Percentiles rank a stretch among this genome's conserved stretches.
Conservation (phyloP, 2,113 vertebrate species). For the Chaetura pelagica region DNA sequence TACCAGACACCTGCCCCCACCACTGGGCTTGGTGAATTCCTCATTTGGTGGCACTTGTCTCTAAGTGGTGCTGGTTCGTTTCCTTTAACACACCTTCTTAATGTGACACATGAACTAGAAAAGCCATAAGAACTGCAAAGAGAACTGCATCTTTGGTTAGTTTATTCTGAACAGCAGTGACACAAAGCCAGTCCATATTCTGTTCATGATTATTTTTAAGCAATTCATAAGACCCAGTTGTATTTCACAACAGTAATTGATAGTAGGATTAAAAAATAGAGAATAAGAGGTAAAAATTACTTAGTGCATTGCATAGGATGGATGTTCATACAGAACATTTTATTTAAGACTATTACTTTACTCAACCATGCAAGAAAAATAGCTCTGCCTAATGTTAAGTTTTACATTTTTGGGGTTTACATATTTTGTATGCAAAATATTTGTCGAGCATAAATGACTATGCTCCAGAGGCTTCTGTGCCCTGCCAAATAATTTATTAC, state of each 20-base stretch:
- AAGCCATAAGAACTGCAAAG: neutral
- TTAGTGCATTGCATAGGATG: neutral
- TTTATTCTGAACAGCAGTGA: neutral
- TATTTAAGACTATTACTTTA: neutral
- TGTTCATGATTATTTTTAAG: neutral
- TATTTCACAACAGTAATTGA: neutral
- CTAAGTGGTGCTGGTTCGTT: neutral
- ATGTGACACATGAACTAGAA: neutral
- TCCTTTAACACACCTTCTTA: neutral
- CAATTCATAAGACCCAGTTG: neutral
- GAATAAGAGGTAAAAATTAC: neutral
- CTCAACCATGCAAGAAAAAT: neutral
- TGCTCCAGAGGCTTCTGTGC: neutral
- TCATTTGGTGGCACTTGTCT: neutral
- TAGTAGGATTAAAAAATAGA: neutral
- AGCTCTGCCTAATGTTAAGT: neutral
- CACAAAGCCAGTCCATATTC: neutral
- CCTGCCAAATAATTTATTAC: neutral
- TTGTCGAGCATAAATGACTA: neutral
- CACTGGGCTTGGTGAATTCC: neutral
- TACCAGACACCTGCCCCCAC: neutral
- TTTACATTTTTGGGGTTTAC: neutral
- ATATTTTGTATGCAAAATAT: neutral
- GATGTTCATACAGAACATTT: neutral
- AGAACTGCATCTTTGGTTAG: neutral